These are phyloP conservation scores for Drosophila malerkotliana DNA, from an alignment of 1,140 invertebrate genomes.

Conservation along the genomic window DNA sequence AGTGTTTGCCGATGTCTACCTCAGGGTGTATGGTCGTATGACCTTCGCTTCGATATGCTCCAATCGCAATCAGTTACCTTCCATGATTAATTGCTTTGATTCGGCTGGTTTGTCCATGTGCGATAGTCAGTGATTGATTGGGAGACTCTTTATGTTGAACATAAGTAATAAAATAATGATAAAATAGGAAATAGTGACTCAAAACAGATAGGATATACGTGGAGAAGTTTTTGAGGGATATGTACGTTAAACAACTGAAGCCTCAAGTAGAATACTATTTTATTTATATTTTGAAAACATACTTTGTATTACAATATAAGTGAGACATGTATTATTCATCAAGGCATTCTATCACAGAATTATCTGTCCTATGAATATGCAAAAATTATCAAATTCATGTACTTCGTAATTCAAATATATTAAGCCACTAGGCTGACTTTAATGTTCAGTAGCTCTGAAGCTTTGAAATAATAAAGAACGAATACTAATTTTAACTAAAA, in stretches of 20 bases:
- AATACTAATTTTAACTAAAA: too few species aligned
- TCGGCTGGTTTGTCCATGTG: slow-evolving; percentile 13
- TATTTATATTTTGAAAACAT: too few species aligned
- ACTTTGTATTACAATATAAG: too few species aligned
- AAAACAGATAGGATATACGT: not conserved
- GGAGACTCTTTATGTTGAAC: slow-evolving; percentile 12
- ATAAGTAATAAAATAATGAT: slow-evolving; percentile 34
- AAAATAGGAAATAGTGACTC: slow-evolving; percentile 8
- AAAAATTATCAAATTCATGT: too few species aligned
- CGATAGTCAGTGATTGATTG: slow-evolving; percentile 47
- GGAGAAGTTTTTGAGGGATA: slow-evolving; percentile 9
- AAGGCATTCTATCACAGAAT: not conserved
- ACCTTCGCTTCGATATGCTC: slow-evolving; percentile 40
- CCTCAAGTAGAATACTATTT: not conserved
- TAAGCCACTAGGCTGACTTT: not conserved
- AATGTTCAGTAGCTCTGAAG: not conserved
- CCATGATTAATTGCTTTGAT: slow-evolving; percentile 47
- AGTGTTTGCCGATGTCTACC: slow-evolving; percentile 43
- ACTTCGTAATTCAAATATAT: not conserved
- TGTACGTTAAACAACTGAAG: not conserved
- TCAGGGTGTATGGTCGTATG: not conserved
- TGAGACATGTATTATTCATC: too few species aligned
- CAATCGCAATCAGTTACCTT: slow-evolving; percentile 42
- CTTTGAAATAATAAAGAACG: not conserved
- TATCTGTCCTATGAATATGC: not conserved